phyloP scores from a whole-genome alignment of 2,113 vertebrate genomes.

The Trogon surrucura region DNA sequence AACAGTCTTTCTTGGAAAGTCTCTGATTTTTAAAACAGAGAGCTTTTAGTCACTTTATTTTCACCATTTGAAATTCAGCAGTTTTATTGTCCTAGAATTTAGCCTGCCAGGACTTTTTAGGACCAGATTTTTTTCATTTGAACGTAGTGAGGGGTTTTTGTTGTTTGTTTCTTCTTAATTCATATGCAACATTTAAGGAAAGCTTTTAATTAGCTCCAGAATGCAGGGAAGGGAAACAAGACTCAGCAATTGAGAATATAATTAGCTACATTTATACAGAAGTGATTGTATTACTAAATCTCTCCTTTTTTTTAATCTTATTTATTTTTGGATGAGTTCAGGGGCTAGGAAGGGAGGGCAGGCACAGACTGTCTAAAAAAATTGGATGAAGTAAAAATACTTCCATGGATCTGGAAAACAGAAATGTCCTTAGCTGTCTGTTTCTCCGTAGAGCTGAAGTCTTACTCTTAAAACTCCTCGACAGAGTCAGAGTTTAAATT shows the following conservation, averaged over 20 bases:
- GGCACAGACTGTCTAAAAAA: neutral
- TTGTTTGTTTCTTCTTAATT: slow-evolving; percentile 34
- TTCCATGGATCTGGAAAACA: neutral
- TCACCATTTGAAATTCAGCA: neutral
- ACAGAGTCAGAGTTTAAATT: neutral
- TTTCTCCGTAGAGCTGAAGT: neutral
- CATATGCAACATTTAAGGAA: neutral
- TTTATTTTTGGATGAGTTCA: neutral
- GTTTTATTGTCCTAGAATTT: neutral
- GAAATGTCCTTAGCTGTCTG: neutral
- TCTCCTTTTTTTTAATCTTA: neutral
- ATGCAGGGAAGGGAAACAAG: neutral
- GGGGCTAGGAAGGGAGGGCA: neutral
- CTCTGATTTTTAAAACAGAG: neutral
- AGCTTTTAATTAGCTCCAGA: slow-evolving; percentile 34
- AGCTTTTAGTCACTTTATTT: neutral
- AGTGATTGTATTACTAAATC: neutral
- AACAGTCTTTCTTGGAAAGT: neutral
- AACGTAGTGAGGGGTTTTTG: neutral
- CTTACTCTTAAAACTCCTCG: neutral
- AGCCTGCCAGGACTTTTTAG: neutral
- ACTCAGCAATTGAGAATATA: neutral
- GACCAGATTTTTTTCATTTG: slow-evolving; percentile 20
- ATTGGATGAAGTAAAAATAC: neutral
- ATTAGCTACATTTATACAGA: slow-evolving; percentile 9